phyloP scores from a whole-genome alignment of 2,888 invertebrate genomes.

The Synergus itoensis region DNA sequence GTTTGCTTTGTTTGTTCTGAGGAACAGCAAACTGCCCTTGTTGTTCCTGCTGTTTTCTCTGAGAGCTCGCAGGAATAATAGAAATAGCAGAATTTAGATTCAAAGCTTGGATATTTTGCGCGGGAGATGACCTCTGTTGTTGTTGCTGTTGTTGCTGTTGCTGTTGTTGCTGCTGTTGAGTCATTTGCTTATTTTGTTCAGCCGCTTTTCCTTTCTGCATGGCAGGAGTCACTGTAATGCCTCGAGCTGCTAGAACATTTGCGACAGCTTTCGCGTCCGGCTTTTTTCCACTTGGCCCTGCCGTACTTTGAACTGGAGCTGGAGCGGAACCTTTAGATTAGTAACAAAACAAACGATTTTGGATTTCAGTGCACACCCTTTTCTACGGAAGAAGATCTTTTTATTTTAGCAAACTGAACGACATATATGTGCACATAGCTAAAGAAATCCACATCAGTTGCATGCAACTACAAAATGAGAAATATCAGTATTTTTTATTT shows the following conservation, averaged over 20 bases:
- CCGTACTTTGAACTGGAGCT: constrained; percentile 71
- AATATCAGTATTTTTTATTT: neutral
- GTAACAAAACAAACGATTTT: constrained; percentile 54
- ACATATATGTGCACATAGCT: constrained; percentile 42
- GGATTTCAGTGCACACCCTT: constrained; percentile 16
- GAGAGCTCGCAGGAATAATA: constrained; percentile 80
- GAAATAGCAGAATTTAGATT: constrained; percentile 83
- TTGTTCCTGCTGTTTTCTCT: constrained; percentile 75
- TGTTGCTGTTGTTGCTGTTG: constrained; percentile 57
- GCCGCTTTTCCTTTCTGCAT: constrained; percentile 78
- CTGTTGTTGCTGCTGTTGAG: constrained; percentile 62
- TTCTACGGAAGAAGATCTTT: constrained; percentile 17
- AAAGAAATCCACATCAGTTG: constrained; percentile 28
- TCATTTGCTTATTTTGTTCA: constrained; percentile 61
- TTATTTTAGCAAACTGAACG: constrained; percentile 13
- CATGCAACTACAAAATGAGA: neutral
- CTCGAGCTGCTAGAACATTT: constrained; percentile 87
- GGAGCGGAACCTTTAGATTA: constrained; percentile 74
- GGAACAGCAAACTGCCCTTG: constrained; percentile 76
- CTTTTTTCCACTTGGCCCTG: constrained; percentile 78
- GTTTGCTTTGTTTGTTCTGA: constrained; percentile 69
- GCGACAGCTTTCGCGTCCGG: constrained; percentile 88
- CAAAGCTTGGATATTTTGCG: constrained; percentile 75
- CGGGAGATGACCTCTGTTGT: constrained; percentile 75
- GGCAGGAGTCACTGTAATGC: constrained; percentile 87